phyloP scores from a whole-genome alignment of 2,113 vertebrate species.

The Gasterosteus aculeatus region DNA sequence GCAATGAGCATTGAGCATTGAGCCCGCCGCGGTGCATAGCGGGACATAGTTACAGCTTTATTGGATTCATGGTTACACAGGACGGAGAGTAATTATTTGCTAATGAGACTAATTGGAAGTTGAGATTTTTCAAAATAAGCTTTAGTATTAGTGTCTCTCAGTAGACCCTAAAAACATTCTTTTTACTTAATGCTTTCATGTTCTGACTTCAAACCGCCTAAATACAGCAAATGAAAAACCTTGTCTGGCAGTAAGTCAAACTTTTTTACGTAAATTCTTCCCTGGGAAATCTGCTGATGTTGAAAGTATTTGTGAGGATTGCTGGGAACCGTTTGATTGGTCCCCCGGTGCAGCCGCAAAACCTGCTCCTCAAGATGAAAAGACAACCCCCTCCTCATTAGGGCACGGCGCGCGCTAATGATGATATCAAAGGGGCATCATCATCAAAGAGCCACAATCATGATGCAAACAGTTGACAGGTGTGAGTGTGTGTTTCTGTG shows the following conservation, averaged over 20 bases:
- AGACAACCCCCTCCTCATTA: constrained; percentile 15
- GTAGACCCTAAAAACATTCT: too few species aligned
- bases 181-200: not conserved
- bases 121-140: not conserved
- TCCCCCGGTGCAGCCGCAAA: not conserved
- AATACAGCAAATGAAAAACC: not conserved
- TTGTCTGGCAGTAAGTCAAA: not conserved
- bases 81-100: not conserved
- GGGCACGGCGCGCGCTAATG: constrained; percentile 4
- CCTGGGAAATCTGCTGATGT: not conserved
- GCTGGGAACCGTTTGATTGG: constrained; percentile 6
- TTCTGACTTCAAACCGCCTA: too few species aligned
- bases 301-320: not conserved
- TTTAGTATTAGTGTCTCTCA: too few species aligned
- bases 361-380: constrained; percentile 29
- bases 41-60: constrained; percentile 12
- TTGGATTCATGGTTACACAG: constrained; percentile 23
- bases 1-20: too few species aligned
- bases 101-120: not conserved
- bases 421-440: constrained; percentile 28
- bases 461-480: constrained; percentile 10
- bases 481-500: not conserved
- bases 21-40: too few species aligned
- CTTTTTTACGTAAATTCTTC: not conserved
- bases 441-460: not conserved